Evolutionary conservation across 2,113 vertebrate genomes (phyloP).

Genomic region (Oxygymnocypris stewartii): DNA sequence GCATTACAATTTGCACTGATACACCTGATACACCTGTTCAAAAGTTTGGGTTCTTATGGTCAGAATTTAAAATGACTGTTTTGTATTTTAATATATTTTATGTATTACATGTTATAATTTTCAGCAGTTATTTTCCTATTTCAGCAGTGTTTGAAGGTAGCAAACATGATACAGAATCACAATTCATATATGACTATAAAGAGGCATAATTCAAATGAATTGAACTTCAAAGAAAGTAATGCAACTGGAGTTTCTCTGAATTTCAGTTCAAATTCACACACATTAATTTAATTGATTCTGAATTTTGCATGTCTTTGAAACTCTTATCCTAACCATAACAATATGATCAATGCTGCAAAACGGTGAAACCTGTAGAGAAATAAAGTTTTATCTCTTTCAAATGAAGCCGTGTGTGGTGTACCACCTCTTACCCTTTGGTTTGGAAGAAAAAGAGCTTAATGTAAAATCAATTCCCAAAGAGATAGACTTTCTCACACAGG

Average conservation of each 20-base stretch:
- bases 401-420: not conserved
- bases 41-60: not conserved
- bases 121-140: not conserved
- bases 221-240: not conserved
- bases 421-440: constrained; percentile 7
- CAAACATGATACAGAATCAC: too few relatives aligned
- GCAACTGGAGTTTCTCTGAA: not conserved
- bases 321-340: not conserved
- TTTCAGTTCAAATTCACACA: not conserved
- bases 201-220: too few relatives aligned
- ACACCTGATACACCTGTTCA: not conserved
- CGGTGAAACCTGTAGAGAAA: not conserved
- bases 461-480: constrained; percentile 45
- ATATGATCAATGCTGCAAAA: not conserved
- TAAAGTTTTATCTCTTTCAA: constrained; percentile 2
- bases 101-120: not conserved
- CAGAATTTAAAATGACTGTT: not conserved
- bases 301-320: constrained; percentile 1
- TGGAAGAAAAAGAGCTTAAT: constrained; percentile 40
- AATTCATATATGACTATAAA: too few relatives aligned
- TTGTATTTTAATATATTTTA: not conserved
- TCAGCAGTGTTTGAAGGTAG: not conserved
- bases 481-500: constrained; percentile 35
- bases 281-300: not conserved
- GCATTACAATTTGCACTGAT: not conserved